Percentiles rank a stretch among this genome's conserved stretches.
These are phyloP conservation scores for Calyptomena viridis DNA, from an alignment of 2,113 vertebrate species.

Conservation along the genomic window DNA sequence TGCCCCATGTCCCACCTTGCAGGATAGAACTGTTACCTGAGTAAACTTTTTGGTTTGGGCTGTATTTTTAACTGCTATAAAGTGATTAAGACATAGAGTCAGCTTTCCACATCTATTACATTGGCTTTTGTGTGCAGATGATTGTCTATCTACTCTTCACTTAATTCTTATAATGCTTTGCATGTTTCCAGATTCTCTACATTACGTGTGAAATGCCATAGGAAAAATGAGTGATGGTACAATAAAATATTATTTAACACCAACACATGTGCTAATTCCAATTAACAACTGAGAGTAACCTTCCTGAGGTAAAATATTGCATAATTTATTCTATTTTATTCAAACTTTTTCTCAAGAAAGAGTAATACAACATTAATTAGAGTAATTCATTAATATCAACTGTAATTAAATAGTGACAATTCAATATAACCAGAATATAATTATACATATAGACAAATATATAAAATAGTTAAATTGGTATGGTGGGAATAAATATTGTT, in stretches of 20 bases:
- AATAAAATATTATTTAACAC: neutral
- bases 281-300: neutral
- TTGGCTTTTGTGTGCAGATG: neutral
- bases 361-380: conserved; percentile 16
- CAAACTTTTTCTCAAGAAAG: conserved; percentile 24
- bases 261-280: neutral
- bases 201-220: neutral
- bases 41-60: neutral
- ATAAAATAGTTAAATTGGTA: neutral
- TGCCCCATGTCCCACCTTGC: neutral
- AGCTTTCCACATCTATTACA: neutral
- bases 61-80: neutral
- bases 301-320: neutral
- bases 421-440: neutral
- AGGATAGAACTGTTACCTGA: neutral
- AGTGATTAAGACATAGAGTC: neutral
- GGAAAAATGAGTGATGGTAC: neutral
- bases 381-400: neutral
- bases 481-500: conserved; percentile 2
- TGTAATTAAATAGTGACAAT: conserved; percentile 41
- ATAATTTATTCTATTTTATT: conserved; percentile 17
- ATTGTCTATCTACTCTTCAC: neutral
- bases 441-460: neutral
- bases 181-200: neutral
- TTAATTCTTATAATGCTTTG: neutral